A percentile compares a stretch with the other conserved stretches of the same genome.
phyloP scores from a whole-genome alignment of 2,113 vertebrate species.

The Mus pahari region DNA sequence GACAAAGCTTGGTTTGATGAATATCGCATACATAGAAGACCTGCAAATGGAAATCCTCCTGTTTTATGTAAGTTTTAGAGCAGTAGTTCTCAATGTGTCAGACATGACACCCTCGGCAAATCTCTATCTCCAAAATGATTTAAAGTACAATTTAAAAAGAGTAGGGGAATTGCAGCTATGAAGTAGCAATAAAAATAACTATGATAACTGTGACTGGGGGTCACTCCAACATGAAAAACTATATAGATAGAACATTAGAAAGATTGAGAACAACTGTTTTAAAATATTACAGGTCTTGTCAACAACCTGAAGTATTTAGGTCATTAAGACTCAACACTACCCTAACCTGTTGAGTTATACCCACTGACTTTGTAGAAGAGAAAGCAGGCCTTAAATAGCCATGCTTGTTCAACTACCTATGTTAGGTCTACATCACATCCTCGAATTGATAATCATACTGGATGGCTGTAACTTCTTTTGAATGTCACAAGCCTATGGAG shows the following conservation, averaged over 20 bases:
- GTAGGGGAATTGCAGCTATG: background rate
- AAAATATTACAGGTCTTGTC: background rate
- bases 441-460: background rate
- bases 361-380: fast-evolving
- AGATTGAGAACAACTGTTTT: background rate
- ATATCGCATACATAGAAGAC: background rate
- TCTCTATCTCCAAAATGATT: background rate
- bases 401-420: background rate
- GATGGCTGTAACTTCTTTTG: background rate
- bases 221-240: background rate
- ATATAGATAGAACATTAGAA: background rate
- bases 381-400: background rate
- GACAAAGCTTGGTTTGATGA: background rate
- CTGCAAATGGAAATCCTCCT: background rate
- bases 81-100: background rate
- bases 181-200: background rate
- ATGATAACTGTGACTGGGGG: background rate
- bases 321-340: background rate
- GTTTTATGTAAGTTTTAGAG: background rate
- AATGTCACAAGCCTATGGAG: background rate
- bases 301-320: background rate
- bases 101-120: background rate
- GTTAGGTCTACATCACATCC: background rate
- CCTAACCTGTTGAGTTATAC: background rate
- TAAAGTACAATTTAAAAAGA: background rate